Evolutionary conservation across 2,797 vertebrate genomes (phyloP).

Genomic region (Synanceia verrucosa): DNA sequence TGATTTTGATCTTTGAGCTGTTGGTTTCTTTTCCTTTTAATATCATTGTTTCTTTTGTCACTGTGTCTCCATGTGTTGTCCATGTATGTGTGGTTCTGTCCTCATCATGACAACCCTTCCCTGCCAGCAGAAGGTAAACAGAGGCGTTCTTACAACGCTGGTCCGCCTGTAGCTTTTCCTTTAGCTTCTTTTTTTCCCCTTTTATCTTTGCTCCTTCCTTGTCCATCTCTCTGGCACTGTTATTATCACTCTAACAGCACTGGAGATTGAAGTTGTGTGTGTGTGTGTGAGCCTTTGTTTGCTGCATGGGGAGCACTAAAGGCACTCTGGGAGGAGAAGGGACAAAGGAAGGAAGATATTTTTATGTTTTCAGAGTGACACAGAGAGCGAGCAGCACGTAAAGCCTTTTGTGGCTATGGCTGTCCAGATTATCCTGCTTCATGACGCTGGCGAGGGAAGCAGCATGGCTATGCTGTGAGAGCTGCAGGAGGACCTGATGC

Average conservation of each 20-base stretch:
- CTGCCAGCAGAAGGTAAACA: constrained; percentile 85
- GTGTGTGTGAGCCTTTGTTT: constrained; percentile 37
- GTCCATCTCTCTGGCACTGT: constrained; percentile 32
- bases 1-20: constrained; percentile 28
- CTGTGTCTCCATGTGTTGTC: constrained; percentile 76
- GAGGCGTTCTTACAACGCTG: constrained; percentile 57
- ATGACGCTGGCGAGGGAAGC: constrained; percentile 43
- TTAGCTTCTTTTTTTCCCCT: constrained; percentile 19
- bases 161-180: constrained; percentile 52
- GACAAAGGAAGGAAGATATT: constrained; percentile 40
- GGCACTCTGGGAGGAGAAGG: constrained; percentile 30
- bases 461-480: constrained; percentile 64
- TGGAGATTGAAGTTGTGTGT: constrained; percentile 30
- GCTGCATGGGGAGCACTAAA: constrained; percentile 66
- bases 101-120: constrained; percentile 83
- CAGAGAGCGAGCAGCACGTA: constrained; percentile 53
- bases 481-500: constrained; percentile 51
- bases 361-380: constrained; percentile 35
- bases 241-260: constrained; percentile 49
- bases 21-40: constrained; percentile 50
- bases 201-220: constrained; percentile 25
- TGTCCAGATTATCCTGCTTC: constrained; percentile 41
- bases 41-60: constrained; percentile 71
- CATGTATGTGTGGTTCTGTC: constrained; percentile 81
- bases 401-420: constrained; percentile 34